Percentiles rank a stretch among this genome's conserved stretches.
Conservation (phyloP, 1,140 invertebrate genomes). For the Penaeus vannamei region DNA sequence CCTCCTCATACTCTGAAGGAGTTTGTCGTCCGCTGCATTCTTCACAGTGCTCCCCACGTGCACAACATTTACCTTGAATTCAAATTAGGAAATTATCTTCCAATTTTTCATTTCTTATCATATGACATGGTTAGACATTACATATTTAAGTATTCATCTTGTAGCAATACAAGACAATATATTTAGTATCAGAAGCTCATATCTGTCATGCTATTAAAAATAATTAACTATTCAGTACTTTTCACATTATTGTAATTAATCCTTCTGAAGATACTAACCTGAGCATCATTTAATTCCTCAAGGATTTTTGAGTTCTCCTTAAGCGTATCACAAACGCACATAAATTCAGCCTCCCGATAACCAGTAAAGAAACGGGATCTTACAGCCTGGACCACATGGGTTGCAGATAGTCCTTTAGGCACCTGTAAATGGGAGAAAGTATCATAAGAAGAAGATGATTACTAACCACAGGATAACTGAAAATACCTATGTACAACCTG, state of each 20-base stretch:
- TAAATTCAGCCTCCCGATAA: slow-evolving; percentile 88
- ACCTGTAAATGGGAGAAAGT: slow-evolving; percentile 75
- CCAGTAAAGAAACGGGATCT: slow-evolving; percentile 83
- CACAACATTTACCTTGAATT: slow-evolving; percentile 83
- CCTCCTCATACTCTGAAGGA: slow-evolving; percentile 86
- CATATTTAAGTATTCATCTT: no score
- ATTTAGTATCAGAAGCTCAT: no score
- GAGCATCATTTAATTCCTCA: slow-evolving; percentile 89
- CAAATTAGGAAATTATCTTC: no score
- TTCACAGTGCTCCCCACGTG: slow-evolving; percentile 88
- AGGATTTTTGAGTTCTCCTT: slow-evolving; percentile 85
- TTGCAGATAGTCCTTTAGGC: slow-evolving; percentile 84
- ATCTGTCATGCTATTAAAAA: no score
- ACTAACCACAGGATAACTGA: neutral
- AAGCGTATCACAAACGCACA: slow-evolving; percentile 82
- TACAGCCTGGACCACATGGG: slow-evolving; percentile 83
- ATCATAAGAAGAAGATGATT: slow-evolving; percentile 19
- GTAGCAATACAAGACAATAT: no score
- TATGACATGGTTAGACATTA: no score
- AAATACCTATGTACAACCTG: no score
- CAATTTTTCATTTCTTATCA: no score
- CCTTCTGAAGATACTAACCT: slow-evolving; percentile 75
- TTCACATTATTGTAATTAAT: no score
- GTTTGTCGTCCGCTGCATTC: slow-evolving; percentile 92
- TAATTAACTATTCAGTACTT: no score